phyloP scores from a whole-genome alignment of 2,113 vertebrate species.

The Aptenodytes patagonicus region DNA sequence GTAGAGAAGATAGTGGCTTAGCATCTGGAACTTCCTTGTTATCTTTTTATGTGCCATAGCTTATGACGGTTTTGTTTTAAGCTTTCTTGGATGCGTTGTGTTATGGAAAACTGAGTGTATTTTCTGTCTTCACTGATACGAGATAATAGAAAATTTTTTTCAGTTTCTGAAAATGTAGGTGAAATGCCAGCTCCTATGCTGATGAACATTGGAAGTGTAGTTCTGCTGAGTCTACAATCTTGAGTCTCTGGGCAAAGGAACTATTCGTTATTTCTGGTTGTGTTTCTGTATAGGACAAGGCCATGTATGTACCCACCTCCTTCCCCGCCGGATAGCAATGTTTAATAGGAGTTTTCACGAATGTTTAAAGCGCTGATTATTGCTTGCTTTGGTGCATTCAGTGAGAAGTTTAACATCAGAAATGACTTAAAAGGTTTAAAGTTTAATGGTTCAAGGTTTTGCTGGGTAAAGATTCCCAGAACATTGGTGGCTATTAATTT shows the following conservation, averaged over 20 bases:
- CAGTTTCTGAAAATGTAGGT: not conserved
- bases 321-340: too few relatives aligned
- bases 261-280: not conserved
- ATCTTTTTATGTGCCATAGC: not conserved
- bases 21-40: too few relatives aligned
- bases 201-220: rapidly evolving
- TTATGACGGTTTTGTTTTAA: not conserved
- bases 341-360: not conserved
- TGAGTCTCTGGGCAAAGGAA: not conserved
- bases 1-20: not conserved
- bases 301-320: rapidly evolving
- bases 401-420: not conserved
- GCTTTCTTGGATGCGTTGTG: not conserved
- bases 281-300: not conserved
- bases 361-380: too few relatives aligned
- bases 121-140: not conserved
- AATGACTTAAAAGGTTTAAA: not conserved
- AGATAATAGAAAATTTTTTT: not conserved
- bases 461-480: not conserved
- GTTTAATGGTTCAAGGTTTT: not conserved
- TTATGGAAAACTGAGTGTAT: not conserved
- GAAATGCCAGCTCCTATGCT: not conserved
- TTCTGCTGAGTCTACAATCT: not conserved
- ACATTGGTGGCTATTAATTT: not conserved
- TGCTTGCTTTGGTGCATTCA: not conserved